A percentile compares a stretch with the other conserved stretches of the same genome.
Conservation (phyloP, 2,888 invertebrate genomes). For the Oligia strigilis region DNA sequence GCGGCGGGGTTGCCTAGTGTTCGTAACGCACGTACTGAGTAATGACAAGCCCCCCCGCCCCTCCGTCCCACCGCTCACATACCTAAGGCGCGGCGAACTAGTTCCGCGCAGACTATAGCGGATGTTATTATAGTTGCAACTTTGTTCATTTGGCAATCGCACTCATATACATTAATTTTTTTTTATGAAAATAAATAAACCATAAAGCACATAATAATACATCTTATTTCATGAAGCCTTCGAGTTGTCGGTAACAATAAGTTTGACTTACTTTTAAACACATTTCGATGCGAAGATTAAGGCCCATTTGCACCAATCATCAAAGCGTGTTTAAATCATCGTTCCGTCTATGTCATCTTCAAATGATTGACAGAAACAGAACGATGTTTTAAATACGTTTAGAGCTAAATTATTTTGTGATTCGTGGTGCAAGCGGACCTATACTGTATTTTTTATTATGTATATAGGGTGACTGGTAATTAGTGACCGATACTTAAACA, state of each 20-base stretch:
- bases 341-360: not conserved
- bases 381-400: not conserved
- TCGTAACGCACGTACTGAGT: too few species aligned
- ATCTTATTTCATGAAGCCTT: constrained; percentile 3
- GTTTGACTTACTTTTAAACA: not conserved
- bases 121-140: not conserved
- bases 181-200: not conserved
- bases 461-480: not conserved
- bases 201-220: constrained; percentile 21
- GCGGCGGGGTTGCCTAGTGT: too few species aligned
- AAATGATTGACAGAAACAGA: not conserved
- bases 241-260: constrained; percentile 10
- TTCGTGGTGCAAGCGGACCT: not conserved
- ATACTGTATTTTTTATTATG: not conserved
- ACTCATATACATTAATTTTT: not conserved
- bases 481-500: too few species aligned
- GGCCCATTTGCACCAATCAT: not conserved
- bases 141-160: not conserved
- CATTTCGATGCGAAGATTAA: not conserved
- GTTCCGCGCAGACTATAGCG: not conserved
- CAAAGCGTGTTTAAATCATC: not conserved
- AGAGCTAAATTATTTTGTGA: not conserved
- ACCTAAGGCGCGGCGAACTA: too few species aligned
- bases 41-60: too few species aligned
- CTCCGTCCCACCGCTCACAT: too few species aligned